Evolutionary conservation across 2,888 invertebrate genomes (phyloP), one percentile per base, ranked within the genome.

Genomic region (Ceraclea dissimilis): DNA sequence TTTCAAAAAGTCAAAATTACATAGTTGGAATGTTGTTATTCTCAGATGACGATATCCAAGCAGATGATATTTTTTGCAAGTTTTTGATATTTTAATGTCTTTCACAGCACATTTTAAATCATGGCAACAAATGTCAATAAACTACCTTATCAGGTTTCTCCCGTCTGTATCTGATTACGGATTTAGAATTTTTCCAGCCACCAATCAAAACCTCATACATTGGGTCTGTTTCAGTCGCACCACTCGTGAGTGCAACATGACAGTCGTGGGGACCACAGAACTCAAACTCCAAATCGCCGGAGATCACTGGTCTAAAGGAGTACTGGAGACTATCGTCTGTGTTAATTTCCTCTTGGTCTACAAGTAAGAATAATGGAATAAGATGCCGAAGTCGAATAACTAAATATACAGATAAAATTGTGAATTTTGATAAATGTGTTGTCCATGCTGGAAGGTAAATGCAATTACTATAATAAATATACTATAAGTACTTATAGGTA

Each of bases 201-300:
- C 85, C 85, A 63, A 85, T 76, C 64, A 85, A 78, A 62, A 85
- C 73, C 72, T 85, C 84, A 67, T 83, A 82, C 75, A 84, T 82
- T 21, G 81, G 81, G 63, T 79, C 78, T 56, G 79, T 73, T 66
- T 82, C 82, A 43, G 69, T 73, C 50, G 79, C 78, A 17, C 71
- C 76, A 62, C 70, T 66, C 44, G 82, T 78, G 61, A 85, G 73
- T 60, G 81, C 80, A 60, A 85, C 67, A 69, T 85, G 84, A 63
- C 82, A 84, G 70, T 85, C 83, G 70, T 81, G 80, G 48, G 79
- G 78, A 50, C 83, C 82, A 64, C 78, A 79, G 64, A 81, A 82
- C 57, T 80, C 76, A 63, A 85, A 73, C 63, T 73, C 71, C 66
- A 82, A 67, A 46, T 73, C 73, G 59, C 81, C 82, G 57, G 74